Conservation (phyloP, 2,888 invertebrate species). For the Nebria salina region DNA sequence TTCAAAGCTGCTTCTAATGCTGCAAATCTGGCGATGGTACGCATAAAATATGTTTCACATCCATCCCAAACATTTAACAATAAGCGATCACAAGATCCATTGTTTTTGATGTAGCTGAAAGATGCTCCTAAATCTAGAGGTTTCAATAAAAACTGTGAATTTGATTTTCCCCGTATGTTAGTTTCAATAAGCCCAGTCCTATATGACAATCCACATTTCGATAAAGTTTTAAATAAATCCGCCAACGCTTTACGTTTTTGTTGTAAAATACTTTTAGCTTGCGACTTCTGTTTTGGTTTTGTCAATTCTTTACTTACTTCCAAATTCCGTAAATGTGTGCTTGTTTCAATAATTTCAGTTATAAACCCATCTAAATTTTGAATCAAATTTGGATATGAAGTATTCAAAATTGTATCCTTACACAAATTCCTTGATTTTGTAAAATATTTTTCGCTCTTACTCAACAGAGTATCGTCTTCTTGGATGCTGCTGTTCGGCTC, state of each 20-base stretch:
- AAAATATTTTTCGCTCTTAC: slow-evolving; percentile 59
- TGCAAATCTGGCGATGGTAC: slow-evolving; percentile 75
- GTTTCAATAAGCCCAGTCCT: slow-evolving; percentile 77
- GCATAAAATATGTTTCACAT: slow-evolving; percentile 79
- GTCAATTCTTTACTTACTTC: slow-evolving; percentile 70
- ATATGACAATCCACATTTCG: slow-evolving; percentile 81
- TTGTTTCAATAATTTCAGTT: slow-evolving; percentile 72
- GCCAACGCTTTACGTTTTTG: slow-evolving; percentile 86
- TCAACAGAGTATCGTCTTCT: slow-evolving; percentile 45
- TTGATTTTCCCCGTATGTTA: slow-evolving; percentile 63
- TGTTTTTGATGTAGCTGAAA: slow-evolving; percentile 65
- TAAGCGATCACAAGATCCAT: slow-evolving; percentile 54
- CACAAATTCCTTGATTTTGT: slow-evolving; percentile 73
- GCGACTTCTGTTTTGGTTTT: slow-evolving; percentile 79
- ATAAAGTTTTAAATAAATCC: slow-evolving; percentile 84
- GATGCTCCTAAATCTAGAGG: slow-evolving; percentile 76
- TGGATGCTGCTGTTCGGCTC: slow-evolving; percentile 31
- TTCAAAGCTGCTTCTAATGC: slow-evolving; percentile 70
- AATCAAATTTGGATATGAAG: slow-evolving; percentile 70
- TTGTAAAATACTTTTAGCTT: slow-evolving; percentile 82
- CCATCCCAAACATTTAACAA: slow-evolving; percentile 73
- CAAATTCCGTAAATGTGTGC: slow-evolving; percentile 72
- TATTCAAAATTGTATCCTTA: slow-evolving; percentile 68
- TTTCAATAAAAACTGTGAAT: slow-evolving; percentile 72
- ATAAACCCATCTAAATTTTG: slow-evolving; percentile 74